Conservation (phyloP, 2,113 vertebrate species). For the Irena cyanogastra region DNA sequence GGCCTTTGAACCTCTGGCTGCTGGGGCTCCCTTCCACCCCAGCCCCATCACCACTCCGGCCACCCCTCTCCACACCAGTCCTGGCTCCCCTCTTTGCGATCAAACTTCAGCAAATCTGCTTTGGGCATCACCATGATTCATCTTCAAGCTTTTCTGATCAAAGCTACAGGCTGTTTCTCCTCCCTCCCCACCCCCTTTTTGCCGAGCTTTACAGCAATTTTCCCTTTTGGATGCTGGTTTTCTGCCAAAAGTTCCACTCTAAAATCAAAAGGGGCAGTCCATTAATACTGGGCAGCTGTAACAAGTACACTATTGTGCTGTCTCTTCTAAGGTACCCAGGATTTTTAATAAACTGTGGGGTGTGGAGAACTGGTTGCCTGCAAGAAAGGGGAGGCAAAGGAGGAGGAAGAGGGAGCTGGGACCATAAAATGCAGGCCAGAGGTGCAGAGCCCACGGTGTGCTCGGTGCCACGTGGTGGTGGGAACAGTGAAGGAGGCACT, state of each 20-base stretch:
- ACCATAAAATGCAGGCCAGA: not conserved
- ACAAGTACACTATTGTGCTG: conserved; percentile 63
- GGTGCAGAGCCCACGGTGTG: rapidly evolving
- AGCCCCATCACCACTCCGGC: not conserved
- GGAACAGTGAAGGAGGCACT: not conserved
- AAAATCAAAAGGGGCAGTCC: conserved; percentile 63
- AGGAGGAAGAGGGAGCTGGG: not conserved
- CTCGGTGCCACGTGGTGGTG: not conserved
- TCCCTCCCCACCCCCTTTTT: not conserved
- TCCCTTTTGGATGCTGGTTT: conserved; percentile 42
- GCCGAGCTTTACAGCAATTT: conserved; percentile 10
- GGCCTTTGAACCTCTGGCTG: conserved; percentile 65
- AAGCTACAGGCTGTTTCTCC: not conserved
- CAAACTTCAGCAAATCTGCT: conserved; percentile 38
- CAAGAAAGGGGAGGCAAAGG: not conserved
- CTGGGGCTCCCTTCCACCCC: not conserved
- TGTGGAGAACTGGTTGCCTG: not conserved
- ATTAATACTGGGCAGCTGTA: conserved; percentile 56
- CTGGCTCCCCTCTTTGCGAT: conserved; percentile 4
- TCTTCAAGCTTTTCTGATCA: conserved; percentile 65
- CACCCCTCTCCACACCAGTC: not conserved
- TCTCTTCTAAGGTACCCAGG: conserved; percentile 15
- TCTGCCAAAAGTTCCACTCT: conserved; percentile 61
- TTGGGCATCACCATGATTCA: conserved; percentile 29
- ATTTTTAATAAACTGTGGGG: conserved; percentile 13